These are phyloP conservation scores for Diadumene lineata DNA, from an alignment of 92 coral and sea anemone genomes.

Conservation along the genomic window DNA sequence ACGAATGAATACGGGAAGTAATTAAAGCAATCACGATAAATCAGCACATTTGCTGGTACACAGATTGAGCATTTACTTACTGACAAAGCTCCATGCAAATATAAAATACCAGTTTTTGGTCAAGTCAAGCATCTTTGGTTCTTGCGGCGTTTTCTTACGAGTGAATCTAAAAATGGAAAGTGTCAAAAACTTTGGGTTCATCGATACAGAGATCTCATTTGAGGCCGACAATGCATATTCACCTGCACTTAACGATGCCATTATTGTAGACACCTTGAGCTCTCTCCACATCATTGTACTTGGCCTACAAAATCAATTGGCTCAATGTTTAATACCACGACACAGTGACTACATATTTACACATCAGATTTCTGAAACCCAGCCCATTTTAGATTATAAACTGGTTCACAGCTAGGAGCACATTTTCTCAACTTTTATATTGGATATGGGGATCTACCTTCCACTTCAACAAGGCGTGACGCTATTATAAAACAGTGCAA, in stretches of 20 bases:
- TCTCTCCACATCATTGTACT: slow-evolving; percentile 36
- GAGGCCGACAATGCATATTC: background rate
- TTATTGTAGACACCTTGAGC: slow-evolving; percentile 40
- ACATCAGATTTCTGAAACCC: too few species aligned
- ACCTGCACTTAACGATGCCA: slow-evolving; percentile 78
- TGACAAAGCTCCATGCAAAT: slow-evolving; percentile 72
- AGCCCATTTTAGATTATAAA: too few species aligned
- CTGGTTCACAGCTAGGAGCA: too few species aligned
- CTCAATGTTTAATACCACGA: too few species aligned
- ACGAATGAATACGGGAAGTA: background rate
- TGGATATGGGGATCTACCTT: too few species aligned
- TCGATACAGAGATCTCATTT: too few species aligned
- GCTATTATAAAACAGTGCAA: too few species aligned
- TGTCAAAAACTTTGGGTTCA: too few species aligned
- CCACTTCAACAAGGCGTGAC: too few species aligned
- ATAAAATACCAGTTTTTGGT: slow-evolving; percentile 60
- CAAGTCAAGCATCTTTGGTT: slow-evolving; percentile 55
- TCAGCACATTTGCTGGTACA: too few species aligned
- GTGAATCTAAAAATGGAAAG: slow-evolving; percentile 71
- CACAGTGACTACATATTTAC: too few species aligned
- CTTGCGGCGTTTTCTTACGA: slow-evolving; percentile 63
- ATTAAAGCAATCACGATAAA: background rate
- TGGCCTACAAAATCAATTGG: slow-evolving; percentile 27
- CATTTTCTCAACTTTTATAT: too few species aligned
- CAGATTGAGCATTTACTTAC: slow-evolving; percentile 53